Conservation (phyloP, 2,888 invertebrate genomes). For the Fragum whitleyi region DNA sequence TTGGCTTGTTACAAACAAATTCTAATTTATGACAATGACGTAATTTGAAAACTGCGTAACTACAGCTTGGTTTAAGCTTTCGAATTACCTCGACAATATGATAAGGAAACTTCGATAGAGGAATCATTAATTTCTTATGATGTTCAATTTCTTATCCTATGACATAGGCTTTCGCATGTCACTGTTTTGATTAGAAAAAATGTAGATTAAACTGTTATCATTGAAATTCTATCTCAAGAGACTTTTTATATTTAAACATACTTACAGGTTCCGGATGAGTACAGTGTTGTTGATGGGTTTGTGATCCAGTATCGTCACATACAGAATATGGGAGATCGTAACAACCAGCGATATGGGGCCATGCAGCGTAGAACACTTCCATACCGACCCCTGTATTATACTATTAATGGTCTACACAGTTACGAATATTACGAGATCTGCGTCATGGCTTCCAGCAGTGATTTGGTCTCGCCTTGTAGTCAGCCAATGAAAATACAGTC, state of each 20-base stretch:
- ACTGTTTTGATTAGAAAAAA: no score
- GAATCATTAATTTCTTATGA: no score
- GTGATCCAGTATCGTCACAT: slow-evolving; percentile 74
- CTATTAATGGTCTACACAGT: slow-evolving; percentile 91
- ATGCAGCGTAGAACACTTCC: slow-evolving; percentile 51
- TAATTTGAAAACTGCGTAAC: no score
- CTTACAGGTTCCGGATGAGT: slow-evolving; percentile 74
- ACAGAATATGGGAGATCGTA: slow-evolving; percentile 60
- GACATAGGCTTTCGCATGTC: no score
- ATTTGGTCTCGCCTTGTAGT: slow-evolving; percentile 71
- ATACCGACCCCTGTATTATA: slow-evolving; percentile 70
- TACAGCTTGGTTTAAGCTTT: no score
- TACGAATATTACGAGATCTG: slow-evolving; percentile 96
- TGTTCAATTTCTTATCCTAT: no score
- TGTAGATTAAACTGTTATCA: no score
- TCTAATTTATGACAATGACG: no score
- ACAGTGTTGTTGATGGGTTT: slow-evolving; percentile 79
- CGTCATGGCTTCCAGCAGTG: slow-evolving; percentile 89
- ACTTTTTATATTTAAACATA: background rate
- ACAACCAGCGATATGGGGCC: slow-evolving; percentile 46
- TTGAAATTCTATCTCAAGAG: no score
- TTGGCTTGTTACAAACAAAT: no score
- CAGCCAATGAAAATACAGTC: slow-evolving; percentile 74
- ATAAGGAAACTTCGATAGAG: no score
- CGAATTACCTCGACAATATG: no score